Percentiles rank a stretch among this genome's conserved stretches.
phyloP scores from a whole-genome alignment of 2,888 invertebrate genomes.

The Watsonalla binaria region DNA sequence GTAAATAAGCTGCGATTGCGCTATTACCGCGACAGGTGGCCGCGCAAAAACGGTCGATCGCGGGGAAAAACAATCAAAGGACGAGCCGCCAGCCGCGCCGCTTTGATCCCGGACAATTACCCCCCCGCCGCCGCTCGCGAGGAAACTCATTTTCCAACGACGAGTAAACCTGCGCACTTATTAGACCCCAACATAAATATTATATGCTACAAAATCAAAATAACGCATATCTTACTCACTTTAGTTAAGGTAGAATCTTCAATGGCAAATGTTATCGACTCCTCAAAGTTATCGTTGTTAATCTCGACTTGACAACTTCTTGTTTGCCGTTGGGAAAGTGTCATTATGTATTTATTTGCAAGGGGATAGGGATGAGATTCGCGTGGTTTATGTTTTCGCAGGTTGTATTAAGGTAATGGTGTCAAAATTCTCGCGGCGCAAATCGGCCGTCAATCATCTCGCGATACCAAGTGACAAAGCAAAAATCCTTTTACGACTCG shows the following conservation, averaged over 20 bases:
- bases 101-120: conserved; percentile 68
- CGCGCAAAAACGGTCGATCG: conserved; percentile 45
- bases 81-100: conserved; percentile 60
- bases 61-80: conserved; percentile 73
- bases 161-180: conserved; percentile 67
- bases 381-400: conserved; percentile 5
- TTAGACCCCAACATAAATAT: conserved; percentile 43
- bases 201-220: conserved; percentile 6
- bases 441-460: conserved; percentile 71
- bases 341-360: conserved; percentile 7
- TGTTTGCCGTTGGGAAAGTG: conserved; percentile 7
- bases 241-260: conserved; percentile 22
- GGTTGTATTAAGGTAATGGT: conserved; percentile 10
- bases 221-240: neutral
- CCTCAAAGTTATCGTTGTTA: conserved; percentile 12
- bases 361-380: conserved; percentile 14
- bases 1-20: conserved; percentile 61
- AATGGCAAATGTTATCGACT: conserved; percentile 4
- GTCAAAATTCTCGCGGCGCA: conserved; percentile 58
- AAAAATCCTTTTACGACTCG: conserved; percentile 67
- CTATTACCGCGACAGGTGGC: conserved; percentile 51
- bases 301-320: conserved; percentile 14
- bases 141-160: conserved; percentile 77
- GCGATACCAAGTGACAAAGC: conserved; percentile 70
- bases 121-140: conserved; percentile 37